phyloP scores from a whole-genome alignment of 2,888 invertebrate species.

The Diplazon laetatorius region DNA sequence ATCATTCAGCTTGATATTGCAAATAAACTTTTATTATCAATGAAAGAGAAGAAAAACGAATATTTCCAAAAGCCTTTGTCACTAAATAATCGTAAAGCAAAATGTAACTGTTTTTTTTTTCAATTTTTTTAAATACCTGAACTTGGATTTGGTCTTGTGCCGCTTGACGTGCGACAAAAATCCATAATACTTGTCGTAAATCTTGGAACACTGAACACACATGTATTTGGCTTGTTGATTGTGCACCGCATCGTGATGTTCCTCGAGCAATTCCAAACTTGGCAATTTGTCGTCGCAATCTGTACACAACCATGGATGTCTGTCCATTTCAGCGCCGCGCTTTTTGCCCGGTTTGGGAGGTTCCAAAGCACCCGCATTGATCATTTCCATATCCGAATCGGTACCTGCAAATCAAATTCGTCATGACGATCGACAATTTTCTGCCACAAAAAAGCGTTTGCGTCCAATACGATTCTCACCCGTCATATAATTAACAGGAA shows the following conservation, averaged over 20 bases:
- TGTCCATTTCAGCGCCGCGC: slow-evolving; percentile 80
- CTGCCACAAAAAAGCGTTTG: no score
- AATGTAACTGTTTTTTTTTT: neutral
- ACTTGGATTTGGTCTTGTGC: slow-evolving; percentile 86
- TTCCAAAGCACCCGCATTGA: slow-evolving; percentile 75
- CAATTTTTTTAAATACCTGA: slow-evolving; percentile 79
- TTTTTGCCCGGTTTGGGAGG: slow-evolving; percentile 71
- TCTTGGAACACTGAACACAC: slow-evolving; percentile 87
- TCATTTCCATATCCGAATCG: slow-evolving; percentile 79
- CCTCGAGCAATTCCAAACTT: slow-evolving; percentile 83
- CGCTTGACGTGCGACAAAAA: slow-evolving; percentile 87
- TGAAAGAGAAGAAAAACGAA: no score
- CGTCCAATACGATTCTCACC: slow-evolving; percentile 68
- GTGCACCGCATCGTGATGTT: slow-evolving; percentile 86
- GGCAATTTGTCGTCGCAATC: slow-evolving; percentile 83
- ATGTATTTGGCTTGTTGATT: slow-evolving; percentile 86
- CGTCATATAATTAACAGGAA: slow-evolving; percentile 81
- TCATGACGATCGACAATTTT: no score
- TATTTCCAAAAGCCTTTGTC: no score
- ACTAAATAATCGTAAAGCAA: no score
- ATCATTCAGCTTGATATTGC: neutral
- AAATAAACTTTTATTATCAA: no score
- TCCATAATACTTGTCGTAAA: slow-evolving; percentile 85
- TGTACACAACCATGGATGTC: slow-evolving; percentile 84
- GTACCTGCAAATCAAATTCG: slow-evolving; percentile 77